Evolutionary conservation across 1,140 invertebrate species (phyloP).

Genomic region (Drosophila parvula): DNA sequence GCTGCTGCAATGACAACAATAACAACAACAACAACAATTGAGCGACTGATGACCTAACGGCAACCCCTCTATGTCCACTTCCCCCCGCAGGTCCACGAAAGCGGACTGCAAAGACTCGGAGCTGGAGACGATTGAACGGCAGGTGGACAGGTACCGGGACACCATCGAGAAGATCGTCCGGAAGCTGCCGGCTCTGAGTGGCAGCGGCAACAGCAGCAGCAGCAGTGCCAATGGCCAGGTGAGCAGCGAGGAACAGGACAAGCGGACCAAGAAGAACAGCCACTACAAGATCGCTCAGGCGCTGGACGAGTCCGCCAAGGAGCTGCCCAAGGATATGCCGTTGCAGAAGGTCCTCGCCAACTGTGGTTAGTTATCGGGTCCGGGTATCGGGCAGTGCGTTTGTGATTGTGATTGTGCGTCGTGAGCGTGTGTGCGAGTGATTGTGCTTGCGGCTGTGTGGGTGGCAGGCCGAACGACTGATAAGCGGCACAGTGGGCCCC

Average conservation of each 20-base stretch:
- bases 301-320: slow-evolving; percentile 86
- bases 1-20: slow-evolving; percentile 40
- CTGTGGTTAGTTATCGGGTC: slow-evolving; percentile 85
- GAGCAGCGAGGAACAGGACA: slow-evolving; percentile 89
- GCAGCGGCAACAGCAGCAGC: slow-evolving; percentile 48
- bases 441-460: slow-evolving; percentile 14
- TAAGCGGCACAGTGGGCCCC: slow-evolving; percentile 49
- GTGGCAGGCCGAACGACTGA: slow-evolving; percentile 23
- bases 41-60: slow-evolving; percentile 70
- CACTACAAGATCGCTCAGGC: slow-evolving; percentile 86
- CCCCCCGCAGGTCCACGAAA: slow-evolving; percentile 86
- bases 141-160: slow-evolving; percentile 93
- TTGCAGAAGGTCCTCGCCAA: slow-evolving; percentile 86
- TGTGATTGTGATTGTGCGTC: neutral
- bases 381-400: slow-evolving; percentile 8
- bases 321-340: slow-evolving; percentile 86
- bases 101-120: slow-evolving; percentile 95
- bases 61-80: slow-evolving; percentile 26
- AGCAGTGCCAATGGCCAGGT: slow-evolving; percentile 66
- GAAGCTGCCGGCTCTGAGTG: slow-evolving; percentile 85
- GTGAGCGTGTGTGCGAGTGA: slow-evolving; percentile 3
- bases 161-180: slow-evolving; percentile 89
- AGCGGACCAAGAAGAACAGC: slow-evolving; percentile 87
- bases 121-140: slow-evolving; percentile 92
- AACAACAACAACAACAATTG: slow-evolving; percentile 39